Evolutionary conservation across 2,113 vertebrate genomes (phyloP).

Genomic region (Naja naja): DNA sequence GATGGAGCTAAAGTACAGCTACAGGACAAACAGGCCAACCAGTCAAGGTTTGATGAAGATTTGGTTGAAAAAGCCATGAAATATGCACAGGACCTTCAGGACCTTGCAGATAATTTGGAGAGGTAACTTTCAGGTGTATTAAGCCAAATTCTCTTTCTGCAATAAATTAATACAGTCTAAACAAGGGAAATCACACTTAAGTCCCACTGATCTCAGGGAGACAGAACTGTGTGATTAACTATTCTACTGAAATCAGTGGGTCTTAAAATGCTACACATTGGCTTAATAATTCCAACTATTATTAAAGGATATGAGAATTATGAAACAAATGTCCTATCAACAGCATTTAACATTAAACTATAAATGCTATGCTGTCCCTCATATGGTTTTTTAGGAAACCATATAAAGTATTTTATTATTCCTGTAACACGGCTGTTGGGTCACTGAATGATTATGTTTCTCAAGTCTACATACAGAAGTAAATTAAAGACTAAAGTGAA

Average conservation of each 20-base stretch:
- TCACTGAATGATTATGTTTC: neutral
- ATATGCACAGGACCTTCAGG: conserved; percentile 78
- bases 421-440: neutral
- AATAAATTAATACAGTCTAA: neutral
- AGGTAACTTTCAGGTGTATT: conserved; percentile 69
- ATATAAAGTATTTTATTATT: neutral
- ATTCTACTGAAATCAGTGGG: neutral
- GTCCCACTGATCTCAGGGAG: neutral
- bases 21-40: conserved; percentile 76
- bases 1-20: conserved; percentile 84
- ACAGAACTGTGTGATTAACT: neutral
- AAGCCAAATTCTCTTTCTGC: neutral
- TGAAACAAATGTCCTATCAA: neutral
- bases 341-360: neutral
- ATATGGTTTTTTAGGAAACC: neutral
- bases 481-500: neutral
- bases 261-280: neutral
- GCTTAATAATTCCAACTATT: neutral
- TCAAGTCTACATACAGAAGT: neutral
- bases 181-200: neutral
- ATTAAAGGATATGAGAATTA: neutral
- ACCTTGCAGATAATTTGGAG: conserved; percentile 78
- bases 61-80: conserved; percentile 80
- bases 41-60: conserved; percentile 78
- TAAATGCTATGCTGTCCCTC: neutral